phyloP scores from a whole-genome alignment of 2,888 invertebrate species.

The Plagodis dolabraria region DNA sequence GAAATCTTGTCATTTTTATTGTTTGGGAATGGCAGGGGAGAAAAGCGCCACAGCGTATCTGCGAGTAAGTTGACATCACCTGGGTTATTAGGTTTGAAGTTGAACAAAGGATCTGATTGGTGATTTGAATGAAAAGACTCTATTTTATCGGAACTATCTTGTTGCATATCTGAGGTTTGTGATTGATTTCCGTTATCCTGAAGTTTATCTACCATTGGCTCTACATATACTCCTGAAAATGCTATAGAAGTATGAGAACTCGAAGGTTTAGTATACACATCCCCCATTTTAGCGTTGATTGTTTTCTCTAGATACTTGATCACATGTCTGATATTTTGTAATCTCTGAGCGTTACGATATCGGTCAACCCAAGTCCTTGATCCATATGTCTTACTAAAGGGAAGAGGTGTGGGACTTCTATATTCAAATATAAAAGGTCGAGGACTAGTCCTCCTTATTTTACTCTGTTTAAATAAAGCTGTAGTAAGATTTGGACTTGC shows the following conservation, averaged over 20 bases:
- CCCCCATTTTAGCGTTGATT: constrained; percentile 75
- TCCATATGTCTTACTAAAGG: constrained; percentile 67
- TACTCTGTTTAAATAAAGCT: constrained; percentile 42
- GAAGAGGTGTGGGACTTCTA: constrained; percentile 68
- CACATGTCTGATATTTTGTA: constrained; percentile 74
- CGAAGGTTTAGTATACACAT: constrained; percentile 58
- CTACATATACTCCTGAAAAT: constrained; percentile 71
- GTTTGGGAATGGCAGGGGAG: constrained; percentile 51
- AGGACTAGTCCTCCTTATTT: constrained; percentile 74
- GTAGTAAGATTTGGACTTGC: constrained; percentile 25
- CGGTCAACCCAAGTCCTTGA: constrained; percentile 75
- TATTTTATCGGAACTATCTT: constrained; percentile 51
- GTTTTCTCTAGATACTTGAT: constrained; percentile 77
- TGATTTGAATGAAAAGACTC: constrained; percentile 60
- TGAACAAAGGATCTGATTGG: constrained; percentile 87
- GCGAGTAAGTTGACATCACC: constrained; percentile 90
- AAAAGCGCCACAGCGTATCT: constrained; percentile 70
- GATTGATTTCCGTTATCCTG: constrained; percentile 34
- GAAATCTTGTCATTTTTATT: constrained; percentile 39
- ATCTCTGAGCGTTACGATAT: constrained; percentile 73
- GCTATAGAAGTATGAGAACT: constrained; percentile 59
- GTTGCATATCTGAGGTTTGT: constrained; percentile 31
- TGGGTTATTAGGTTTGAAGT: constrained; percentile 89
- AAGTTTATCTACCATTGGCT: constrained; percentile 54
- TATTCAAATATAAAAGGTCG: constrained; percentile 79